Base-by-base conservation (phyloP, 2,113 vertebrate species). In the Pseudonaja textilis region DNA sequence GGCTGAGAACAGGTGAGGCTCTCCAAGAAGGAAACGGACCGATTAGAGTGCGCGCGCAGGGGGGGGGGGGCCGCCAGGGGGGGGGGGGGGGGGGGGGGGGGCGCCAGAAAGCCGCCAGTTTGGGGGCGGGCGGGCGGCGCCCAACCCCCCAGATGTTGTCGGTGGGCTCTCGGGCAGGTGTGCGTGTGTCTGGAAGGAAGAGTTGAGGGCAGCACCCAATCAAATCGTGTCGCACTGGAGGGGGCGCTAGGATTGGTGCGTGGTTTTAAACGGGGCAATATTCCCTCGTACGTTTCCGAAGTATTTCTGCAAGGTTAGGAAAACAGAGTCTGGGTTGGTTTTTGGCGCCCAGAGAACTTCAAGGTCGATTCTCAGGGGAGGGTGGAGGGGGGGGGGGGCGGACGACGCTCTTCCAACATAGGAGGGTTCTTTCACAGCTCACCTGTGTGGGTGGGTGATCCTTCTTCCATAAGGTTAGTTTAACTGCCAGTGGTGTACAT, bases 231-330 rank as follows among this genome's bases (percentile, higher is more conserved):
- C 54, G 92, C 88, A 85, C 88, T 10, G 55, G 54, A 89, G 92
- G 92, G 92, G 64, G 54, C 92, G 92, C 92, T 39, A 39, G 88
- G 92, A 93, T 93, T 93, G 92, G 92, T 26, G 88, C 88, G 88
- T 85, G 69, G 5, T 12, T 81, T 85, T 39, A 23, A 57, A 86
- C 92, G 92, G 92, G 88, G 54, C 69, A 59, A 39, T 50, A 86
- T 61, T 59, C 42, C 54, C 64, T 42, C 52, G 39, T 50, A 69
- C 52, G 4, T 18, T 57, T 85, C 55, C 39, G 88, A 89, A 85
- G 92, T 85, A 39, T 89, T 47, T 26, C 23, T 29, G 88, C 39
- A 59, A 89, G 86, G 85, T 22, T 23, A 52, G 85, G 45, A 26
- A 50, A 85, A 4, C 42, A 6, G 45, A 29, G 23, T n/a, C 7